Percentiles rank a stretch among this genome's conserved stretches.
Evolutionary conservation across 2,888 invertebrate genomes (phyloP).

Genomic region (Meiosimyza platycephala): DNA sequence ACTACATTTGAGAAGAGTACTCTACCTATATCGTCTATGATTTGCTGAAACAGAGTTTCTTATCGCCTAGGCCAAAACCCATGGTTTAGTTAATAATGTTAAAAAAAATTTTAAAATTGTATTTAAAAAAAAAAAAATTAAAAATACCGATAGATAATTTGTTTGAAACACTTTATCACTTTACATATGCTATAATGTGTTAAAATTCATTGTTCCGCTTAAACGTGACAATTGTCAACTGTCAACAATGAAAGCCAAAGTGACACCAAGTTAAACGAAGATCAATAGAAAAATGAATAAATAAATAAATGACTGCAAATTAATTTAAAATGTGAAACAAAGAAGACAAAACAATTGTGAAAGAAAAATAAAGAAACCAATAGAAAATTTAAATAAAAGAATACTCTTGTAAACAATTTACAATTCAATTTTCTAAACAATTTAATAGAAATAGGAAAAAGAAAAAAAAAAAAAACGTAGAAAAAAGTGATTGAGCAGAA

Average conservation of each 20-base stretch:
- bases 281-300: constrained; percentile 30
- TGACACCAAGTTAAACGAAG: constrained; percentile 24
- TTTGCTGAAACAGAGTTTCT: no score
- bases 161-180: no score
- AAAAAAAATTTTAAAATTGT: no score
- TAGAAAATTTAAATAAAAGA: neutral
- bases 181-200: no score
- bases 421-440: constrained; percentile 6
- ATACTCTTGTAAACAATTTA: neutral
- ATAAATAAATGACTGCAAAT: constrained; percentile 31
- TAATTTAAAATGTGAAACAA: constrained; percentile 26
- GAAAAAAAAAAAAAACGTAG: neutral
- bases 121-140: no score
- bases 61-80: no score
- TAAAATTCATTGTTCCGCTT: neutral
- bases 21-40: no score
- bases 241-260: constrained; percentile 6
- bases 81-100: no score
- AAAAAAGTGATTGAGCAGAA: neutral
- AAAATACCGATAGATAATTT: no score
- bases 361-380: neutral
- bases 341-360: neutral
- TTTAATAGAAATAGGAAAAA: neutral
- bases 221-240: constrained; percentile 12
- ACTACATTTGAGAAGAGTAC: no score